Evolutionary conservation across 2,797 vertebrate species (phyloP).

Genomic region (Manis crassicaudata): DNA sequence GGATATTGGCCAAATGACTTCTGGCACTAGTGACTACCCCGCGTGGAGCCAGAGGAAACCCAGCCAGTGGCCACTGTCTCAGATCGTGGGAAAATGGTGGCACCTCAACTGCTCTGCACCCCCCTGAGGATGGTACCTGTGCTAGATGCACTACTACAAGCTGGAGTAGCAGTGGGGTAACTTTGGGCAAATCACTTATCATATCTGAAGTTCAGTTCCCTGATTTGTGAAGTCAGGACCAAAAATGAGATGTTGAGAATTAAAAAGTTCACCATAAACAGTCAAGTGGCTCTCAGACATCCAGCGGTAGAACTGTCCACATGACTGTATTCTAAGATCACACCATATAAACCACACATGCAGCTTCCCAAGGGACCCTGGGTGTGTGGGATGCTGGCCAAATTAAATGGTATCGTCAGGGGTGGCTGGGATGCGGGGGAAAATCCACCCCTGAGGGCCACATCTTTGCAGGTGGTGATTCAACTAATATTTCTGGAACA

Average conservation of each 20-base stretch:
- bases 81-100: neutral
- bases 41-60: neutral
- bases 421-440: neutral
- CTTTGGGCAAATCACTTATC: neutral
- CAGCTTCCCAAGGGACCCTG: neutral
- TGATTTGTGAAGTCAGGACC: slow-evolving; percentile 7
- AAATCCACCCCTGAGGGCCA: neutral
- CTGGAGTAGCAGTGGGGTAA: neutral
- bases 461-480: neutral
- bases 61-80: neutral
- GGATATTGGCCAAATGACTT: neutral
- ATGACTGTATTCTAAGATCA: fast-evolving
- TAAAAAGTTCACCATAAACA: neutral
- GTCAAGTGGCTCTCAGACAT: neutral
- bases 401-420: too few relatives aligned
- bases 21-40: neutral
- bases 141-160: neutral
- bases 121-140: neutral
- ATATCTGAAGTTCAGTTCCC: neutral
- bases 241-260: neutral
- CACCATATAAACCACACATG: neutral
- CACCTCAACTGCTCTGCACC: neutral
- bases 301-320: too few relatives aligned
- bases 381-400: neutral
- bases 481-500: neutral